Base-by-base conservation (phyloP, 2,888 invertebrate genomes). In the Himalopsyche tibetana region DNA sequence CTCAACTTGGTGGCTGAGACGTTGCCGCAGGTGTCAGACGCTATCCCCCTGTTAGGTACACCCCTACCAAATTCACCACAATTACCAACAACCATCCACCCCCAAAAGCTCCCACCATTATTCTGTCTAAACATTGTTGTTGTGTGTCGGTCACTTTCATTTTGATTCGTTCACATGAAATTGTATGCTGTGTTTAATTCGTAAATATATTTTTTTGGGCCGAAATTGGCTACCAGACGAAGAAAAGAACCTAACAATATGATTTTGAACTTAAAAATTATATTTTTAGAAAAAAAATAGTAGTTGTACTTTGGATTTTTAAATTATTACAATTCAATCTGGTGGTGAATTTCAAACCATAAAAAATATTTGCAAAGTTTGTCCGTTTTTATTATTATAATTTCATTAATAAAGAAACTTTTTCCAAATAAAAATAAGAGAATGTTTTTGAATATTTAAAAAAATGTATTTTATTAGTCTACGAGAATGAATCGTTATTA, bases 1-100 rank as follows among this genome's bases (percentile, higher is more conserved):
- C 97, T 99, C 95, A 98, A 99, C 95, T 97, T 99, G 95, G 99
- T 99, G 94, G 98, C 99, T 91, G 99, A 99, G 96, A 98, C 99
- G 94, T 97, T 99, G 96, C 99, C 99, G 94, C 98, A 98, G 95
- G 99, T 99, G 94, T 99, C 99, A 94, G 99, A 99, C 95, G 99
- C 99, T 94, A 98, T 99, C 94, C 99, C 99, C 94, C 95, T 99
- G 95, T 98, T 99, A 97, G 99, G 99, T 98, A 97, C 95, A 95
- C 90, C 88, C 86, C 85, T 82, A 84, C 63, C 86, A 74, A 74
- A 87, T 83, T 74, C 87, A 88, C 84, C 84, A 84, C 80, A 82
- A 51, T 86, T 80, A 83, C 80, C 80, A 51, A 80, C 79, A 81
- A 83, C 80, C 87, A 81, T 74, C 86, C 83, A 87, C 82, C 84